A percentile compares a stretch with the other conserved stretches of the same genome.
Evolutionary conservation across 2,888 invertebrate genomes (phyloP).

Genomic region (Apoderus coryli): DNA sequence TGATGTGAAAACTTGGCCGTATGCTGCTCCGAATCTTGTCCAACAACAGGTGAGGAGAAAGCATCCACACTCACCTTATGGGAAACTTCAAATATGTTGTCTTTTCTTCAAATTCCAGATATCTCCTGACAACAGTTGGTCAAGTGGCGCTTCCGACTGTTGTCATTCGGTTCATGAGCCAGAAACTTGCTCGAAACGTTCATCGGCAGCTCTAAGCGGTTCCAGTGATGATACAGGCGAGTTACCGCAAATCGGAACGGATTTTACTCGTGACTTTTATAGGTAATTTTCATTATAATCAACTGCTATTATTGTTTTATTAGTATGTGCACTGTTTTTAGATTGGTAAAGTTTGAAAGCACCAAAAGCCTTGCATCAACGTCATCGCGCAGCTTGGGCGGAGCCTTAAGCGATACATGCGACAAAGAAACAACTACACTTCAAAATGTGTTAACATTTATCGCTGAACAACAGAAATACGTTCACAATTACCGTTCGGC

Average conservation of each 20-base stretch:
- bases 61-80: too few species aligned
- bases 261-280: slow-evolving; percentile 69
- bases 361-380: slow-evolving; percentile 65
- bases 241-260: slow-evolving; percentile 51
- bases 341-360: slow-evolving; percentile 67
- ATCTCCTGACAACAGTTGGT: slow-evolving; percentile 46
- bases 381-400: slow-evolving; percentile 50
- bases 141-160: slow-evolving; percentile 37
- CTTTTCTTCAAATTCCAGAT: too few species aligned
- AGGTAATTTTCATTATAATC: slow-evolving; percentile 20
- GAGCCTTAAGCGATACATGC: slow-evolving; percentile 38
- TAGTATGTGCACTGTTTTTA: too few species aligned
- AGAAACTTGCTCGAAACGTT: slow-evolving; percentile 49
- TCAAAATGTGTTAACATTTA: slow-evolving; percentile 59
- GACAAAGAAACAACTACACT: slow-evolving; percentile 55
- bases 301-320: too few species aligned
- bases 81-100: slow-evolving; percentile 32
- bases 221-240: slow-evolving; percentile 47
- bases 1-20: slow-evolving; percentile 53
- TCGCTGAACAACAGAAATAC: slow-evolving; percentile 63
- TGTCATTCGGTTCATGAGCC: slow-evolving; percentile 33
- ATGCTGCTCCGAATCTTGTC: slow-evolving; percentile 31
- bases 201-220: slow-evolving; percentile 53
- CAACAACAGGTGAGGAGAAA: too few species aligned
- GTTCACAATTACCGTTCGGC: slow-evolving; percentile 42